A percentile compares a stretch with the other conserved stretches of the same genome.
These are phyloP conservation scores for Brenthis daphne DNA, from an alignment of 2,888 invertebrate species.

Conservation along the genomic window DNA sequence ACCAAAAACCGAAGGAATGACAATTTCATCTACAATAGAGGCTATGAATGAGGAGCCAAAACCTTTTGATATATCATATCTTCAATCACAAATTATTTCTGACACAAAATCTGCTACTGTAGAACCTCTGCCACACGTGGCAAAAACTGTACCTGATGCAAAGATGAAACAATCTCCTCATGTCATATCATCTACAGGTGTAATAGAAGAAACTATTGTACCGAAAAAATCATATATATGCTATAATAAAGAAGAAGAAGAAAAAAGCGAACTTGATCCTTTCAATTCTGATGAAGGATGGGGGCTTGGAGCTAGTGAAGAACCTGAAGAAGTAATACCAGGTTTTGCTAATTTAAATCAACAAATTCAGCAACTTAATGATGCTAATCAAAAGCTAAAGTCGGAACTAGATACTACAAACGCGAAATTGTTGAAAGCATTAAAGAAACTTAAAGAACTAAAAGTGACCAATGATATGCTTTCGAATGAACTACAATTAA, in stretches of 20 bases:
- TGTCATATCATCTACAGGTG: slow-evolving; percentile 37
- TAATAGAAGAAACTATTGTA: slow-evolving; percentile 68
- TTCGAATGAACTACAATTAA: slow-evolving; percentile 77
- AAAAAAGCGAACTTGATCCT: slow-evolving; percentile 55
- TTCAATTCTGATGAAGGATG: slow-evolving; percentile 75
- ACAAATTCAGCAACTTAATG: slow-evolving; percentile 81
- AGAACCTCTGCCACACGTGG: slow-evolving; percentile 33
- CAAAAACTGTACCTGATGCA: slow-evolving; percentile 51
- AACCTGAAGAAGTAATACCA: slow-evolving; percentile 58
- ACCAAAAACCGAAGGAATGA: slow-evolving; percentile 77
- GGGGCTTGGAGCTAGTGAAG: slow-evolving; percentile 66
- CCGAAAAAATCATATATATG: slow-evolving; percentile 82
- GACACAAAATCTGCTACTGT: slow-evolving; percentile 47
- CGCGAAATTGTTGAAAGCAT: slow-evolving; percentile 88
- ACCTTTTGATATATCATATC: slow-evolving; percentile 53
- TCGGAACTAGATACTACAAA: slow-evolving; percentile 85
- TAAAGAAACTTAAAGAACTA: slow-evolving; percentile 92
- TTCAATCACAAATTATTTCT: slow-evolving; percentile 73
- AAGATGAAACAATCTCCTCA: slow-evolving; percentile 47
- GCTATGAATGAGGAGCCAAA: slow-evolving; percentile 56
- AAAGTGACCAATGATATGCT: slow-evolving; percentile 86
- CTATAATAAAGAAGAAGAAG: slow-evolving; percentile 57
- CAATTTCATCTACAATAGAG: slow-evolving; percentile 76
- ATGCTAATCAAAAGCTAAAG: slow-evolving; percentile 80
- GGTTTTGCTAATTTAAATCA: slow-evolving; percentile 82